phyloP scores from a whole-genome alignment of 2,113 vertebrate genomes.

The Prinia subflava region DNA sequence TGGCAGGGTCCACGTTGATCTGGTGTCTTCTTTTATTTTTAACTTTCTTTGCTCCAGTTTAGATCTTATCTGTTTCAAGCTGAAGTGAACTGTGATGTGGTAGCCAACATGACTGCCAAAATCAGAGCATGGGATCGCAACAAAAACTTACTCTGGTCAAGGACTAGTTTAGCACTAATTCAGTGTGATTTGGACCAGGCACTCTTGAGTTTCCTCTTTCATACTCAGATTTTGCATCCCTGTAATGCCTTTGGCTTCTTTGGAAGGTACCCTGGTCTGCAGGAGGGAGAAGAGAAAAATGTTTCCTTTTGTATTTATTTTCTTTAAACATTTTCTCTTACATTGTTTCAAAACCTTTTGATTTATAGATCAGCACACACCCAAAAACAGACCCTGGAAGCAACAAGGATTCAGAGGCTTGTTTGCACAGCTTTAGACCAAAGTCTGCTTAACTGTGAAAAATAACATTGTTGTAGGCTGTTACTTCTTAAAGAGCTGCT shows the following conservation, averaged over 20 bases:
- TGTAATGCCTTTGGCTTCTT: not conserved
- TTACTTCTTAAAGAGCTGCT: constrained; percentile 34
- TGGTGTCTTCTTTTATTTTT: not conserved
- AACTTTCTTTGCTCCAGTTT: not conserved
- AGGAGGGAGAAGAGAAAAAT: not conserved
- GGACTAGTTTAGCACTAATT: not conserved
- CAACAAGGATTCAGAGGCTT: constrained; percentile 19
- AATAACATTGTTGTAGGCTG: constrained; percentile 62
- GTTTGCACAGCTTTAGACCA: constrained; percentile 60
- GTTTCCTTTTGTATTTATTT: not conserved
- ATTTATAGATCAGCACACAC: constrained; percentile 30
- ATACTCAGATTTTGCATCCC: not conserved
- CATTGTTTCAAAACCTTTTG: constrained; percentile 45
- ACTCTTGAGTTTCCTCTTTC: not conserved
- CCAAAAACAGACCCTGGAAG: constrained; percentile 34
- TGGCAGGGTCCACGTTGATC: not conserved
- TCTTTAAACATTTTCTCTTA: constrained; percentile 27
- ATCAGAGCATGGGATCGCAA: not conserved
- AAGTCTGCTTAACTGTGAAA: constrained; percentile 62
- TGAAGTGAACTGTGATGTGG: not conserved
- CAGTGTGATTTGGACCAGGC: not conserved
- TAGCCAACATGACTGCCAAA: not conserved
- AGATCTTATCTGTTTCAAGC: not conserved
- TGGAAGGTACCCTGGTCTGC: not conserved
- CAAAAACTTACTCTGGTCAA: not conserved